Base-by-base conservation (phyloP, 1,140 invertebrate species). In the Drosophila kanapiae region DNA sequence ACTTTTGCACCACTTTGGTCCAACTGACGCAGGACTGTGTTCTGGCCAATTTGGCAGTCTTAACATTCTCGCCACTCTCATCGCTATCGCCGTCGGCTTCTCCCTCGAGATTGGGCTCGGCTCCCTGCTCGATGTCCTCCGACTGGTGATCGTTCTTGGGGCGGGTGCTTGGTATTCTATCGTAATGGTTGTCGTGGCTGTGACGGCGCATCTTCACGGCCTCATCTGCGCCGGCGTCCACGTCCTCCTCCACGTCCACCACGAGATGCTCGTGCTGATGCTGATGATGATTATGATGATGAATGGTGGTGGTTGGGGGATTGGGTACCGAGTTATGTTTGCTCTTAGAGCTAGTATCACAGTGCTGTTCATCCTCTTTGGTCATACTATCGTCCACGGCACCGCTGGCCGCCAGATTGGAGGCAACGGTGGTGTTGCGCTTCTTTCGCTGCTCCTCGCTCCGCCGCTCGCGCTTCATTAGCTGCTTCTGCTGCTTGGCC, bases 11-110 rank as follows among this genome's bases (percentile, higher is more conserved):
- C 56, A 93, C 78, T 82, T 91, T 93, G 59, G 85, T 91, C 90
- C 91, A 93, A 87, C 90, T 93, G 68, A 93, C 91, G 76, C 92
- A 93, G 61, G 88, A 86, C 77, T 86, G 80, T 42, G 91, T 90
- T 69, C 75, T 80, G 63, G 88, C 71, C 69, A 75, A 69, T 63
- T 90, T 91, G 35, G 60, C 78, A 85, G 85, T 85, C 86, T 90
- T 90, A 35, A 82, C 64, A 29, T 78, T 85, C 61, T 90, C 86
- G 35, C 45, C 57, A 27, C 57, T 75, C 42, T 42, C 43, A 42
- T 59, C 74, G 45, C 74, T 69, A 18, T 48, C 53, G n/a, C 43
- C 43, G 23, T 78, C 74, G 6, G 18, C 57, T 38, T 31, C 57
- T 11, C 11, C 29, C 38, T 45, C 48, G n/a, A 31, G 33, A 0